Conservation (phyloP, 92 coral and sea anemone species). For the Porites divaricata region DNA sequence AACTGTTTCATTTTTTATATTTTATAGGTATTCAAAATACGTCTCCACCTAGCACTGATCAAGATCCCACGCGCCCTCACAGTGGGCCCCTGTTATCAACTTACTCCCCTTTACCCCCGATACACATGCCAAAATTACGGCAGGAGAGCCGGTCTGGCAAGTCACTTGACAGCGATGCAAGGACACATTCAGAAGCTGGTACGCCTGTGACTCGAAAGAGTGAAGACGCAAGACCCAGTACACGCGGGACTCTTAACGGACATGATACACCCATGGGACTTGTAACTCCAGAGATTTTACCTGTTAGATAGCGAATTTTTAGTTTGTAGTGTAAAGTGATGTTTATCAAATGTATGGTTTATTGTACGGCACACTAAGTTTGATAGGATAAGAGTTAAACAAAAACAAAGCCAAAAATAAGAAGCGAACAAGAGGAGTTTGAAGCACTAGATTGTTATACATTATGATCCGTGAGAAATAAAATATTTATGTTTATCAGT, state of each 20-base stretch:
- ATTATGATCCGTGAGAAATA: too few species aligned
- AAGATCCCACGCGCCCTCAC: conserved; percentile 59
- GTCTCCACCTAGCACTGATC: conserved; percentile 50
- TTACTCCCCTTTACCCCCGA: conserved; percentile 84
- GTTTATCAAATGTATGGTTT: neutral
- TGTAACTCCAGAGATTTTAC: conserved; percentile 34
- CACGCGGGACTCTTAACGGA: conserved; percentile 21
- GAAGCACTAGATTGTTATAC: too few species aligned
- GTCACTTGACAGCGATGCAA: conserved; percentile 78
- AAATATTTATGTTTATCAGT: too few species aligned
- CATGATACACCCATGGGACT: conserved; percentile 4
- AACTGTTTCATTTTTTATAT: too few species aligned
- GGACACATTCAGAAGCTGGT: conserved; percentile 67
- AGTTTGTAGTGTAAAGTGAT: too few species aligned
- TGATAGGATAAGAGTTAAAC: too few species aligned
- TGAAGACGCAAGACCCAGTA: conserved; percentile 21
- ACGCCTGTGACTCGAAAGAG: conserved; percentile 42
- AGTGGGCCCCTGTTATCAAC: conserved; percentile 58
- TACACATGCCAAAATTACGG: conserved; percentile 89
- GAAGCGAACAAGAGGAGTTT: too few species aligned
- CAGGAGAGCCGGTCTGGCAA: conserved; percentile 84
- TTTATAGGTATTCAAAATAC: neutral
- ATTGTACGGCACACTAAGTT: neutral
- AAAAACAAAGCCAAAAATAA: too few species aligned
- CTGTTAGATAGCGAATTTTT: conserved; percentile 33